Evolutionary conservation across 2,888 invertebrate species (phyloP).

Genomic region (Tethea ocularis): DNA sequence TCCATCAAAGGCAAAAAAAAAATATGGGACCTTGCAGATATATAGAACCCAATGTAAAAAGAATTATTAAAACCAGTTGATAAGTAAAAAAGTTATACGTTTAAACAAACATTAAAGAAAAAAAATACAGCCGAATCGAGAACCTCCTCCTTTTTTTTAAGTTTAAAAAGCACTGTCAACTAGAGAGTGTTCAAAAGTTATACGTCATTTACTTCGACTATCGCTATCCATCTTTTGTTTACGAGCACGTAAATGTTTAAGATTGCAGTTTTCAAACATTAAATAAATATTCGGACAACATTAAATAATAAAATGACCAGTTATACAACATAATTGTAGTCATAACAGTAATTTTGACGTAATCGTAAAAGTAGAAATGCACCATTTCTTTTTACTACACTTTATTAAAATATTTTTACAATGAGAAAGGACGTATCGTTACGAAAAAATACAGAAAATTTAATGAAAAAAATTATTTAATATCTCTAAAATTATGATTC

Average conservation of each 20-base stretch:
- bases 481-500: background rate
- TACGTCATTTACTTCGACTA: background rate
- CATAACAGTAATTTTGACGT: background rate
- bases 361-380: conserved; percentile 1
- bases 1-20: no score
- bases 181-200: background rate
- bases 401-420: background rate
- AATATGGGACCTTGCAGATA: no score
- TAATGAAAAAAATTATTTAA: no score
- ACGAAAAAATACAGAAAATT: background rate
- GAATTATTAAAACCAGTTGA: no score
- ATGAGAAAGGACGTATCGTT: background rate
- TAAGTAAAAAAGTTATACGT: no score
- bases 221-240: background rate
- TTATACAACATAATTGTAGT: background rate
- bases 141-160: no score
- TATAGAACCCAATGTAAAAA: no score
- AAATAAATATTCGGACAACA: conserved; percentile 1
- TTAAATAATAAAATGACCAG: background rate
- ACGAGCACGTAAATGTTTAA: background rate
- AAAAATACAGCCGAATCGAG: no score
- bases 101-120: no score
- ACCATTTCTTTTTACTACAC: background rate
- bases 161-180: background rate
- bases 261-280: background rate